Evolutionary conservation across 2,888 invertebrate species (phyloP), one percentile per base, ranked within the genome.

Genomic region (Apamea anceps): DNA sequence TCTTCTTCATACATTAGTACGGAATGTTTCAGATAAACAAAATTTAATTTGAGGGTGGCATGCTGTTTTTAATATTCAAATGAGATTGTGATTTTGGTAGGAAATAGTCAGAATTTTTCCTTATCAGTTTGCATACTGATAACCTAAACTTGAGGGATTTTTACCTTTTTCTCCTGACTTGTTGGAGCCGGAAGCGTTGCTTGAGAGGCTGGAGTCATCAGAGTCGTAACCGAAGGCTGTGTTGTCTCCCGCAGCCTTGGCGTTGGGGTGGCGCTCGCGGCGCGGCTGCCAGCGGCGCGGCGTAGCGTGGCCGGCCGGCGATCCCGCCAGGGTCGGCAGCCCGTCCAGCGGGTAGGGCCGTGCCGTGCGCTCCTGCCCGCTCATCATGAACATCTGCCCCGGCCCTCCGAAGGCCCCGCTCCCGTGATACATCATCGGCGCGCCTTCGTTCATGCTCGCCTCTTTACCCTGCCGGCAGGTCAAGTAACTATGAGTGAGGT

Each of bases 151-250:
- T n/a, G 6, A 15, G n/a, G 15, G 18, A 57, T 28, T 79, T 90
- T 91, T 90, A 95, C 97, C 96, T 91, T 96, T 96, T 63, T 96
- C 96, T 86, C 93, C 95, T 18, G 95, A 96, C 85, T 96, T 96
- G 85, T 95, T 96, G 54, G 96, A 96, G 68, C 96, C 96, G 54
- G 96, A 96, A 54, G 96, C 96, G 88, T 96, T 96, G 89, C 97
- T 97, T n/a, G 97, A 96, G 68, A 96, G 91, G 87, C 96, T 97
- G 77, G 96, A 97, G 90, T 97, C 96, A 89, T 97, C 96, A 37
- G 96, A 97, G 81, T 97, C 96, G 87, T 96, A 96, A 42, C 95
- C 95, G 85, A 96, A 96, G 76, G 96, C 96, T 37, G 94, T 94
- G 90, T 93, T 94, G 75, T 95, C 94, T 54, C 87, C 87, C 32